Evolutionary conservation across 2,113 vertebrate genomes (phyloP).

Genomic region (Bucco capensis): DNA sequence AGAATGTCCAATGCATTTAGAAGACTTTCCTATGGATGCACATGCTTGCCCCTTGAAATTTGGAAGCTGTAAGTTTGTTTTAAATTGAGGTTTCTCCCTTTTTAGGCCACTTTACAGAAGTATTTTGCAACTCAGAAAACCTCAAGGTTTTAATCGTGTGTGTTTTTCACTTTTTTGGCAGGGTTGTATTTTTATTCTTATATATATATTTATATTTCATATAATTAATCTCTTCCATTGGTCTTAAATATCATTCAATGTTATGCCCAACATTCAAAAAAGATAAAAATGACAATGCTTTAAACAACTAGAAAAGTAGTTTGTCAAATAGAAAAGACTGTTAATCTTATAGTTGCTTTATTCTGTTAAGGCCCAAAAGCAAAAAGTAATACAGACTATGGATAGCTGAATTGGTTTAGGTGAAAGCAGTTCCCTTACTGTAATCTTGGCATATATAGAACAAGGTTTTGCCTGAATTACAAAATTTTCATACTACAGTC

Average conservation of each 20-base stretch:
- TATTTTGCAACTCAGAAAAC: constrained; percentile 1
- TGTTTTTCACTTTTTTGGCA: background rate
- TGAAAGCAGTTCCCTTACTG: background rate
- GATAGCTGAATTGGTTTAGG: background rate
- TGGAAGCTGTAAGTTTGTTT: constrained; percentile 92
- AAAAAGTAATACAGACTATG: background rate
- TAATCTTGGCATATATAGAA: background rate
- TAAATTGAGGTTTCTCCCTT: constrained; percentile 23
- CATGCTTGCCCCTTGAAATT: constrained; percentile 97
- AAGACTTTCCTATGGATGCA: constrained; percentile 98
- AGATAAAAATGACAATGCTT: background rate
- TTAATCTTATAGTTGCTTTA: background rate
- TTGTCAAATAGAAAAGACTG: background rate
- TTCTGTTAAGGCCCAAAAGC: background rate
- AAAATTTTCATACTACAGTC: background rate
- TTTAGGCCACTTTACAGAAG: background rate
- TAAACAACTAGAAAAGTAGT: background rate
- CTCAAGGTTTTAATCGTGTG: background rate
- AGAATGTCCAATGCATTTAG: constrained; percentile 97
- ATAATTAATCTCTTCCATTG: background rate
- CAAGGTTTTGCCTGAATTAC: background rate
- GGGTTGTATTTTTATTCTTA: background rate
- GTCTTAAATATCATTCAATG: background rate
- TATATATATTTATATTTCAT: background rate
- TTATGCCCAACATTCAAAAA: background rate